Conservation (phyloP, 2,797 vertebrate genomes). For the Chelon auratus region DNA sequence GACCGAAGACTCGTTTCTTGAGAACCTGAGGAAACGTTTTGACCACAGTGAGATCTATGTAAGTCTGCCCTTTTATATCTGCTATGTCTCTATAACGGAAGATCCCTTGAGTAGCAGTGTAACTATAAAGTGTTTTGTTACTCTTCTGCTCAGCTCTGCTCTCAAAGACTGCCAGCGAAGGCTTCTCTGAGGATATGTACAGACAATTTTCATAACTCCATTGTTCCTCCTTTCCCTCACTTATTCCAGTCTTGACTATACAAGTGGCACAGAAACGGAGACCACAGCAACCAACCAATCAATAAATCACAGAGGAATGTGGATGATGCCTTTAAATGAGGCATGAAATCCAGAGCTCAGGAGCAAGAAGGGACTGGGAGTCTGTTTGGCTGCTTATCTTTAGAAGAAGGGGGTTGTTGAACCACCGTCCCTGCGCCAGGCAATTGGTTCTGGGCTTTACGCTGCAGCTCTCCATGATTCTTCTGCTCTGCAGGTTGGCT, state of each 20-base stretch:
- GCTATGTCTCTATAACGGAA: background rate
- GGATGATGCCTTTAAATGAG: slow-evolving; percentile 66
- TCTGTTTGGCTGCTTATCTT: slow-evolving; percentile 35
- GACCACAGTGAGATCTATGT: slow-evolving; percentile 97
- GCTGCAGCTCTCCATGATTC: slow-evolving; percentile 25
- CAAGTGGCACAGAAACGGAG: slow-evolving; percentile 44
- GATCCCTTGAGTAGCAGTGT: background rate
- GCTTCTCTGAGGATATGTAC: slow-evolving; percentile 13
- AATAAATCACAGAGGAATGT: slow-evolving; percentile 72
- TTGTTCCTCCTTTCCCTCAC: slow-evolving; percentile 46
- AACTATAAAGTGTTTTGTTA: background rate
- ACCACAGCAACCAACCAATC: slow-evolving; percentile 59
- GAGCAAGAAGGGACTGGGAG: slow-evolving; percentile 33
- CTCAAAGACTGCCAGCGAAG: background rate
- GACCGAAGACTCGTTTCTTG: slow-evolving; percentile 92
- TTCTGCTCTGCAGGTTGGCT: slow-evolving; percentile 50
- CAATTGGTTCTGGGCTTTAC: slow-evolving; percentile 49
- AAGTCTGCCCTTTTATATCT: slow-evolving; percentile 74
- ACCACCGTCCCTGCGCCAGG: slow-evolving; percentile 38
- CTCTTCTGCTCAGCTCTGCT: background rate
- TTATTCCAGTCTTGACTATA: slow-evolving; percentile 31
- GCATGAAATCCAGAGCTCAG: slow-evolving; percentile 58
- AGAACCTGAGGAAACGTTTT: slow-evolving; percentile 95
- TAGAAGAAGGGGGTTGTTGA: slow-evolving; percentile 29
- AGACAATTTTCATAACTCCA: slow-evolving; percentile 31